Evolutionary conservation across 2,797 vertebrate genomes (phyloP).

Genomic region (Selene dorsalis): DNA sequence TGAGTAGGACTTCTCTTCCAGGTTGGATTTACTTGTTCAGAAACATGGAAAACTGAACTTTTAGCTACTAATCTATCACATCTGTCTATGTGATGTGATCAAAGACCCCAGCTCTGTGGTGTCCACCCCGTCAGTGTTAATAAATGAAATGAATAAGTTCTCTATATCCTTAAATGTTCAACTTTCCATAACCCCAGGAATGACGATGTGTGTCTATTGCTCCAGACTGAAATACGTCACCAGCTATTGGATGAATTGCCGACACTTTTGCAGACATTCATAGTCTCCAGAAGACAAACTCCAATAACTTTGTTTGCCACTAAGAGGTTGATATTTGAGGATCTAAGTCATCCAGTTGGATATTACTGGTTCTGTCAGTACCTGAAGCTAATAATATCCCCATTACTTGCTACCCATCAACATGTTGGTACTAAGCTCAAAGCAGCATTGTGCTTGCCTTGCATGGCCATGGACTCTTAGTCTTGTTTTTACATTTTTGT

Average conservation of each 20-base stretch:
- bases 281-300: not conserved
- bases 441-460: not conserved
- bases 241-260: not conserved
- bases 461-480: not conserved
- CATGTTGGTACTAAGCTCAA: not conserved
- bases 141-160: not conserved
- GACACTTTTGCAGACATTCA: not conserved
- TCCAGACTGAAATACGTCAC: not conserved
- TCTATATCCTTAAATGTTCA: too few species aligned
- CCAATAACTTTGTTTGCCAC: not conserved
- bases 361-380: not conserved
- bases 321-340: not conserved
- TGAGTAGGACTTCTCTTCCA: conserved; percentile 10
- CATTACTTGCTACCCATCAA: not conserved
- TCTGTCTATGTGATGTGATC: not conserved
- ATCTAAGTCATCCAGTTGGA: too few species aligned
- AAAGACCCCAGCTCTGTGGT: not conserved
- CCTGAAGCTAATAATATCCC: not conserved
- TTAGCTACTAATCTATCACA: not conserved
- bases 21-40: not conserved
- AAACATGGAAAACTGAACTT: not conserved
- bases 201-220: not conserved
- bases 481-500: conserved; percentile 2
- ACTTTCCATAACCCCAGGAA: not conserved
- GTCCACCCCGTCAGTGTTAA: not conserved